A percentile compares a stretch with the other conserved stretches of the same genome.
Evolutionary conservation across 2,797 vertebrate species (phyloP).

Genomic region (Eidolon dupreanum): DNA sequence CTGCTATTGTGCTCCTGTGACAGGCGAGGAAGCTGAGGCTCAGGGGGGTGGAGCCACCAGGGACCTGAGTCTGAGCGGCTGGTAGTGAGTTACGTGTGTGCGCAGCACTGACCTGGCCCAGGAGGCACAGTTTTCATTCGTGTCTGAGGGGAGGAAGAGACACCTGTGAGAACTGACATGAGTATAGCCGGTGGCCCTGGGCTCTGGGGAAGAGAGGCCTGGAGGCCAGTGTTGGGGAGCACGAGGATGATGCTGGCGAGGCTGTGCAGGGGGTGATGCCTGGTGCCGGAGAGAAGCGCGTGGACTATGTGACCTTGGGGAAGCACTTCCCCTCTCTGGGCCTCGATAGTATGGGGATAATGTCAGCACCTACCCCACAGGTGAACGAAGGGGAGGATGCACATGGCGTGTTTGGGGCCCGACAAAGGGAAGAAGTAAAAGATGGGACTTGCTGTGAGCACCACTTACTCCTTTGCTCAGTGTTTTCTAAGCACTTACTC

Average conservation of each 20-base stretch:
- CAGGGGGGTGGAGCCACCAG: background rate
- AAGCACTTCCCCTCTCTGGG: background rate
- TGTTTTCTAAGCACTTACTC: background rate
- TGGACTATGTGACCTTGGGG: background rate
- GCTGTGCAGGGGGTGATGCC: background rate
- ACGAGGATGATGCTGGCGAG: rapidly evolving
- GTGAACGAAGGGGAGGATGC: background rate
- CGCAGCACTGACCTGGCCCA: background rate
- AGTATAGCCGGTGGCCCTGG: rapidly evolving
- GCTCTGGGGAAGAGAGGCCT: background rate
- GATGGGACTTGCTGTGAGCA: rapidly evolving
- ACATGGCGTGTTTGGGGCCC: rapidly evolving
- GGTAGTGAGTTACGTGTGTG: too few relatives aligned
- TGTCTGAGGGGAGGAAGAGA: too few relatives aligned
- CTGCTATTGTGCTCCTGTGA: background rate
- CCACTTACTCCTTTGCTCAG: rapidly evolving
- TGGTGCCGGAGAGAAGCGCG: rapidly evolving
- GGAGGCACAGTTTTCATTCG: rapidly evolving
- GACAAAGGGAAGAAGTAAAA: background rate
- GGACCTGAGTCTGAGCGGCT: background rate
- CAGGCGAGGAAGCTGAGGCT: background rate
- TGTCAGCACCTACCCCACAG: background rate
- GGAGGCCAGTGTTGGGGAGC: too few relatives aligned
- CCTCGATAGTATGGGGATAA: background rate
- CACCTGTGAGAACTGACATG: background rate